Evolutionary conservation across 2,888 invertebrate genomes (phyloP).

Genomic region (Bombylius discolor): DNA sequence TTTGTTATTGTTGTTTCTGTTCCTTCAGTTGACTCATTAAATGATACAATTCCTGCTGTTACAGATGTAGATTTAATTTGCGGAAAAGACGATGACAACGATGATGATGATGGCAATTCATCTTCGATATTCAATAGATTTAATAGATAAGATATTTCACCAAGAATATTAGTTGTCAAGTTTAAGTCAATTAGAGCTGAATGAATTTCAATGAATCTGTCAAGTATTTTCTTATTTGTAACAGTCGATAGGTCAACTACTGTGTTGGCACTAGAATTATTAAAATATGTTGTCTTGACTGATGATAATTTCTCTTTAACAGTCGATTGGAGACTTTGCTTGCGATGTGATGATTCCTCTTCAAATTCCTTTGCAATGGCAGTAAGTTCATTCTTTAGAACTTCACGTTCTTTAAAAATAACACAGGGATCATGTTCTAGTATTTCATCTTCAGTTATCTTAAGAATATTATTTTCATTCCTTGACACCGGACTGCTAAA

Average conservation of each 20-base stretch:
- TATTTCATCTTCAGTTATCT: constrained; percentile 26
- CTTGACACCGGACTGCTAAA: constrained; percentile 27
- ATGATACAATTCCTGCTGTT: too few species aligned
- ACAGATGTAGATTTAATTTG: too few species aligned
- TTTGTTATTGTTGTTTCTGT: too few species aligned
- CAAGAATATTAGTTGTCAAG: constrained; percentile 30
- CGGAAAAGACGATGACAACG: too few species aligned
- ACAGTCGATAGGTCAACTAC: constrained; percentile 21
- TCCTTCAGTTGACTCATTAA: too few species aligned
- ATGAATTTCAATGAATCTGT: constrained; percentile 27
- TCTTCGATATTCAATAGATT: constrained; percentile 26
- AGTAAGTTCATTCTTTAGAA: constrained; percentile 22
- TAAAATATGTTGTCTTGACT: too few species aligned
- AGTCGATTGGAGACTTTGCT: too few species aligned
- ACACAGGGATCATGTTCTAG: constrained; percentile 24
- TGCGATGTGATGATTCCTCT: constrained; percentile 12
- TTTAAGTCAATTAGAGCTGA: constrained; percentile 30
- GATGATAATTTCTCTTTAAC: too few species aligned
- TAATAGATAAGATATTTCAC: constrained; percentile 29
- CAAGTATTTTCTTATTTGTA: constrained; percentile 17
- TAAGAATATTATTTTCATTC: constrained; percentile 31
- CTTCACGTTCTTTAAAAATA: constrained; percentile 26
- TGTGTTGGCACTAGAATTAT: too few species aligned
- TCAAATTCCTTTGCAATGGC: constrained; percentile 26
- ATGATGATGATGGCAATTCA: too few species aligned